Evolutionary conservation across 2,113 vertebrate genomes (phyloP), one percentile per base, ranked within the genome.

Genomic region (Azemiops feae): DNA sequence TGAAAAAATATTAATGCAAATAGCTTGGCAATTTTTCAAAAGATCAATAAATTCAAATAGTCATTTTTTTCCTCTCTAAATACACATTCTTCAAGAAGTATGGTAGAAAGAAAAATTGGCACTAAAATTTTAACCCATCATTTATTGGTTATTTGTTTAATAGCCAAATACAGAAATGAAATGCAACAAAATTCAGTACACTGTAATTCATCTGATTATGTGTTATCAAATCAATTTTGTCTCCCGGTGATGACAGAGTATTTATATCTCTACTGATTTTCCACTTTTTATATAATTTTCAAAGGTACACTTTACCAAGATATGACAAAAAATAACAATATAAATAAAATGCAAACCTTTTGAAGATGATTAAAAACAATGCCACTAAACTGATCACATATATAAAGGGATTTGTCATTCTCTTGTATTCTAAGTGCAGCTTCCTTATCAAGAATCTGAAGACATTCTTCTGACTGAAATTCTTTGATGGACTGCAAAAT

Each of bases 361-460:
- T 96, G 97, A 96, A 99, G 99, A 96, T 99, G 98, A 92, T 93
- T 97, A 93, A 99, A 99, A 58, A 96, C 98, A 23, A 47, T 0
- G 0, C 98, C 98, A 96, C 95, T 97, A 93, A 99, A 99, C 92
- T 97, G 97, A 94, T 98, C 99, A 96, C 99, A 99, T 88, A 99
- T 98, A 95, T 98, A 99, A 95, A 99, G 97, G 2, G 99, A 99
- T 93, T 97, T 98, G 95, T 99, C 99, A 94, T 98, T 99, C 93
- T 98, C 97, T 87, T 98, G 97, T 97, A 99, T 97, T 25, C 34
- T 93, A 85, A 99, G 95, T 4, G 98, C 98, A 23, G 97, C 93
- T 93, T 98, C 97, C 94, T 99, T 98, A 93, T 98, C 97, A 39
- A 99, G 96, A 60, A 96, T 97, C 94, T 99, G 98, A 18, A 99